phyloP scores from a whole-genome alignment of 30 jellyfish, hydroid and myxozoan species.

The Turritopsis dohrnii region DNA sequence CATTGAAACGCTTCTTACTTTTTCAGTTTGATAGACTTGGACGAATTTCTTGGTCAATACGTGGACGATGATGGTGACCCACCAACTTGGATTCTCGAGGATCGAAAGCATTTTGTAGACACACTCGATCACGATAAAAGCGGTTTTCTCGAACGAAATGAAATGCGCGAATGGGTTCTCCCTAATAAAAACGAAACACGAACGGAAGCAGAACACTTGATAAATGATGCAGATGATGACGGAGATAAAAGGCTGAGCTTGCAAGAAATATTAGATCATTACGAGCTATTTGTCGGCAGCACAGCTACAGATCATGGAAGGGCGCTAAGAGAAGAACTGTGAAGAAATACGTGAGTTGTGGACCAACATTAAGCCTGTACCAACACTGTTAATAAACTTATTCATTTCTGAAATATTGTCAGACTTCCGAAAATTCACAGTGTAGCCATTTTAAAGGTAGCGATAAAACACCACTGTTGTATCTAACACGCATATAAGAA shows the following conservation, averaged over 20 bases:
- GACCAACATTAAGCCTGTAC: no score
- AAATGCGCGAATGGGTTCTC: slow-evolving; percentile 72
- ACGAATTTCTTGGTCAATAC: slow-evolving; percentile 90
- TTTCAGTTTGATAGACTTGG: slow-evolving; percentile 57
- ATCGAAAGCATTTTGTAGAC: slow-evolving; percentile 74
- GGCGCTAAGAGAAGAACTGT: slow-evolving; percentile 62
- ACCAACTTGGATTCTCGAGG: slow-evolving; percentile 89
- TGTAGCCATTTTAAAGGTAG: no score
- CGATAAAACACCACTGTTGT: no score
- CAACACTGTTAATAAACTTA: no score
- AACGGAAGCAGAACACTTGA: slow-evolving; percentile 64
- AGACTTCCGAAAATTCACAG: no score
- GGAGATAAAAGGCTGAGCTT: slow-evolving; percentile 59
- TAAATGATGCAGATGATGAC: slow-evolving; percentile 85
- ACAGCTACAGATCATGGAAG: slow-evolving; percentile 96
- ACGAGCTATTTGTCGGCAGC: slow-evolving; percentile 86
- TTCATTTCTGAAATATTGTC: no score
- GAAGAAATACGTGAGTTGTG: no score
- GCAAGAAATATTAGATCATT: slow-evolving; percentile 71
- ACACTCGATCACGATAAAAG: slow-evolving; percentile 62
- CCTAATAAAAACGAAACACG: slow-evolving; percentile 64
- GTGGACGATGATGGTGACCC: slow-evolving; percentile 69
- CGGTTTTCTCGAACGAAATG: slow-evolving; percentile 56
- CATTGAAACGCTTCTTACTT: not conserved
- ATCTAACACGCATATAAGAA: no score